Evolutionary conservation across 2,888 invertebrate genomes (phyloP).

Genomic region (Ophioninae sp.): DNA sequence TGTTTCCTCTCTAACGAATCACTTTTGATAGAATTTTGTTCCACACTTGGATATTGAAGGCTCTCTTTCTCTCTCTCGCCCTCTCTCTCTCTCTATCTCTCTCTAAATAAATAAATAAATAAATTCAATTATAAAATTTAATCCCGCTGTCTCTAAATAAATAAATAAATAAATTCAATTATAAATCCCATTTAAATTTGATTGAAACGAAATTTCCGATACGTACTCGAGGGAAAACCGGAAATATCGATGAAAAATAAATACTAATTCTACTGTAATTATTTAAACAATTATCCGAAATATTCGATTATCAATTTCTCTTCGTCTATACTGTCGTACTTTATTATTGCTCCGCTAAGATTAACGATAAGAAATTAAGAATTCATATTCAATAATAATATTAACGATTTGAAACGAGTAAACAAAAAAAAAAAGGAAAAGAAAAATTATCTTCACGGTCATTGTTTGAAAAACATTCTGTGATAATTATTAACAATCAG

Average conservation of each 20-base stretch:
- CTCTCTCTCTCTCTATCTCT: too few species aligned
- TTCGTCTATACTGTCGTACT: conserved; percentile 60
- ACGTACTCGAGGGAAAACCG: background rate
- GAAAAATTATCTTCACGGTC: conserved; percentile 74
- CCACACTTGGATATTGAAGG: conserved; percentile 16
- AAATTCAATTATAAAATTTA: too few species aligned
- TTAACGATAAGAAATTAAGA: conserved; percentile 41
- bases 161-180: background rate
- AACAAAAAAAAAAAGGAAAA: too few species aligned
- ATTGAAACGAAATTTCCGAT: background rate
- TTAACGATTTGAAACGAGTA: conserved; percentile 40
- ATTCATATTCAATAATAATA: conserved; percentile 36
- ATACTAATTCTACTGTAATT: conserved; percentile 20
- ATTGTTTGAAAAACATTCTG: conserved; percentile 81
- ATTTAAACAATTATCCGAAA: conserved; percentile 46
- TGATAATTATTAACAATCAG: conserved; percentile 81
- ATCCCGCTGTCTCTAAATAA: too few species aligned
- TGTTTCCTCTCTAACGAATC: background rate
- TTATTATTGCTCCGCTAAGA: conserved; percentile 43
- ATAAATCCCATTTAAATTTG: conserved; percentile 38
- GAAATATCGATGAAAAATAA: background rate
- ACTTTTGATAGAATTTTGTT: background rate
- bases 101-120: too few species aligned
- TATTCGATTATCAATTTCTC: conserved; percentile 61
- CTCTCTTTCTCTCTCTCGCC: background rate